A percentile compares a stretch with the other conserved stretches of the same genome.
phyloP scores from a whole-genome alignment of 2,113 vertebrate genomes.

The Cyprinodon brontotheroides region DNA sequence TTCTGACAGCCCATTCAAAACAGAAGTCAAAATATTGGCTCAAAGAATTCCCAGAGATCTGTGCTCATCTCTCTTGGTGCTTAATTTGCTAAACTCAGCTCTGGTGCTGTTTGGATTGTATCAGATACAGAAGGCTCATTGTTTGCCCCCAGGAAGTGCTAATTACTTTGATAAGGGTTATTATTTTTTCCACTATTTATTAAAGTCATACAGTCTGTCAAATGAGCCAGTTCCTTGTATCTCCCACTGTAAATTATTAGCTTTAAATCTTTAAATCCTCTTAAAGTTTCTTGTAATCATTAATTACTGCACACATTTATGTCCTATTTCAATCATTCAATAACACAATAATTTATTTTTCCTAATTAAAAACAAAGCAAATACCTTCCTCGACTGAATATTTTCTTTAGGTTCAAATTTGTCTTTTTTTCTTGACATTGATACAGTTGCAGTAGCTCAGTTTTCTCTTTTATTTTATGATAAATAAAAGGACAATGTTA shows the following conservation, averaged over 20 bases:
- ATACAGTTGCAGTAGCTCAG: conserved; percentile 18
- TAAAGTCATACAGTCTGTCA: conserved; percentile 22
- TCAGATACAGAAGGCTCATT: conserved; percentile 31
- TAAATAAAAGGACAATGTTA: conserved; percentile 42
- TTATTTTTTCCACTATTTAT: conserved; percentile 40
- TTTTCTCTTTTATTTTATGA: conserved; percentile 34
- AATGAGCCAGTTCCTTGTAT: conserved; percentile 5
- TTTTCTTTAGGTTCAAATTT: conserved; percentile 9
- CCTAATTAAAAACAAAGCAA: not conserved
- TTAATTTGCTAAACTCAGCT: conserved; percentile 58
- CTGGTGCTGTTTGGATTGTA: conserved; percentile 46
- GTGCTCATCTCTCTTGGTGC: conserved; percentile 52
- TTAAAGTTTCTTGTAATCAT: not conserved
- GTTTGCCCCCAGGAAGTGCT: conserved; percentile 36
- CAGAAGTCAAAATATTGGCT: conserved; percentile 61
- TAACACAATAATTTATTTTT: not conserved
- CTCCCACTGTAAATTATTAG: not conserved
- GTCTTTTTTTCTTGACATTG: not conserved
- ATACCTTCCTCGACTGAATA: not conserved
- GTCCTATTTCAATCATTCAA: not conserved
- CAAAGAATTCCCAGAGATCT: conserved; percentile 63
- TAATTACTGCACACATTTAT: conserved; percentile 4
- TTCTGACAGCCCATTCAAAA: conserved; percentile 47
- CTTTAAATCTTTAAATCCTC: conserved; percentile 13
- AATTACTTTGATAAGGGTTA: conserved; percentile 53